Conservation (phyloP, 2,888 invertebrate genomes). For the Chaetogeoica ovagalla region DNA sequence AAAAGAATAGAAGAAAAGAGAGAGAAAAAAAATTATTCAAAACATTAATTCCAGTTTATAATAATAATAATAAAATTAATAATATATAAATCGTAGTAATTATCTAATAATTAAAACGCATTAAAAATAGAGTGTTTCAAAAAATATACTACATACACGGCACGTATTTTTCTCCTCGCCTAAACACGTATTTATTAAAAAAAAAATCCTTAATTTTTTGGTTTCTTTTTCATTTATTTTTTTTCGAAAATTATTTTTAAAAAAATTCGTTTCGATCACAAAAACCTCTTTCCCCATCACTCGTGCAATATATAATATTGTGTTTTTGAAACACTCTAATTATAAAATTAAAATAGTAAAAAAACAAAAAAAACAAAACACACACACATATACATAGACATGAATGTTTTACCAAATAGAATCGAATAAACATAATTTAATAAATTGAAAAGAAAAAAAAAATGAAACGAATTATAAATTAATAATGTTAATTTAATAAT, state of each 20-base stretch:
- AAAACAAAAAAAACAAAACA: constrained; percentile 25
- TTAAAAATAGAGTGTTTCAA: constrained; percentile 28
- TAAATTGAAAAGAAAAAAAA: constrained; percentile 22
- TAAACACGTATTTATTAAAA: background rate
- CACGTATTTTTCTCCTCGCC: background rate
- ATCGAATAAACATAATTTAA: constrained; percentile 21
- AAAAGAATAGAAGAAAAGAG: constrained; percentile 39
- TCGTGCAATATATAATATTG: constrained; percentile 1
- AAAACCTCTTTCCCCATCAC: background rate
- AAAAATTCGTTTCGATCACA: background rate
- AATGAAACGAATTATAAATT: constrained; percentile 37
- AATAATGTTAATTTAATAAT: constrained; percentile 29
- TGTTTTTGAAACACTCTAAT: constrained; percentile 32
- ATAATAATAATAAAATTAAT: no score
- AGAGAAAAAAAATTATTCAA: constrained; percentile 40
- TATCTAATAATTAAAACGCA: constrained; percentile 12
- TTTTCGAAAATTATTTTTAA: no score
- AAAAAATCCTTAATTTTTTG: no score
- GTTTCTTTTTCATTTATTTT: no score
- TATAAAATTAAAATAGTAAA: constrained; percentile 28
- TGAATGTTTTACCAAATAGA: constrained; percentile 40
- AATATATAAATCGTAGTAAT: constrained; percentile 8
- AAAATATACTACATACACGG: constrained; percentile 2
- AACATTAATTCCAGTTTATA: constrained; percentile 30
- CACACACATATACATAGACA: constrained; percentile 38